Evolutionary conservation across 53 echinoderm and acorn worm species (phyloP), one percentile per base, ranked within the genome.

Genomic region (Arbacia lixula): DNA sequence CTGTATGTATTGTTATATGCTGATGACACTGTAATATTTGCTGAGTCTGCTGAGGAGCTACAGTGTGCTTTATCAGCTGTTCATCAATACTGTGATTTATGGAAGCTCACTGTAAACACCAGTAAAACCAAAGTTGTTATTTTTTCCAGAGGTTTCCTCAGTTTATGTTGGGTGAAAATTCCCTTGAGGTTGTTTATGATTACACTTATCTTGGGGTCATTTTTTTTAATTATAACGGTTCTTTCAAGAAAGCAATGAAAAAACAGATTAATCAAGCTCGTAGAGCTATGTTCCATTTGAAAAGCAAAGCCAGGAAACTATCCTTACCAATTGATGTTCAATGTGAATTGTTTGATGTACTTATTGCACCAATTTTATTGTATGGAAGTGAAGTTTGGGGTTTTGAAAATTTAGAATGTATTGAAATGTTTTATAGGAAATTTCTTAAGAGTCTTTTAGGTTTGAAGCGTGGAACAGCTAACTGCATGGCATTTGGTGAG

Each of bases 381-480:
- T 85, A 72, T 72, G 85, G 85, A 2, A 71, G 57, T 85, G 85
- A 85, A 60, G 36, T 85, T 14, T 85, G 73, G 73, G 55, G 72
- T 3, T 54, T 31, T 38, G 21, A 40, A 27, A 72, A 58, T 24
- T 11, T 64, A 38, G 36, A 56, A 8, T 36, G 36, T 51, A 57
- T 85, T 71, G 72, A 85, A 5, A 37, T 16, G 12, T 85, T 85
- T 72, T 38, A 72, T 60, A 30, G 32, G 33, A 71, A 72, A 30
- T 85, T 72, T 42, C 42, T 71, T 16, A 52, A 41, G 28, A 36
- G 41, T 27, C 16, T 85, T 22, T 43, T 85, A 11, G 62, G 29
- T 22, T 3, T 85, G 16, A 85, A 72, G 19, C 71, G 36, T 30
- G 22, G 41, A 1, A 72, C 73, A 4, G n/a, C 38, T 28, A 72